Evolutionary conservation across 2,113 vertebrate genomes (phyloP), one percentile per base, ranked within the genome.

Genomic region (Sinosuthora webbiana): DNA sequence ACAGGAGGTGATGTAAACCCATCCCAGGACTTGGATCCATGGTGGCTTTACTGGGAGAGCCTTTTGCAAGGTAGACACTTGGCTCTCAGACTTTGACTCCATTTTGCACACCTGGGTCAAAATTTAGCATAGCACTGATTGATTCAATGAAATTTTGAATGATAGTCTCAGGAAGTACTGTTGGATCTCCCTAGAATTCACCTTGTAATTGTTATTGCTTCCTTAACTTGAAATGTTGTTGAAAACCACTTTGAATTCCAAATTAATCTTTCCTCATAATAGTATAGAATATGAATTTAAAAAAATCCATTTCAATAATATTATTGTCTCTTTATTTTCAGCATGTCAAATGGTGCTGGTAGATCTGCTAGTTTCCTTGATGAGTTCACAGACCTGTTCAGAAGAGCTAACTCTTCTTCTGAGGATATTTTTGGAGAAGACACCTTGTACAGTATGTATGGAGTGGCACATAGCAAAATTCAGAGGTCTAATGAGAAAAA

Each of bases 351-450:
- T 93, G 64, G 97, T 99, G 74, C 95, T 99, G 83, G 98, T 99
- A 96, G 99, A 99, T 93, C 98, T 99, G 67, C 97, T 99, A 85
- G 98, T 99, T 82, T 98, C 98, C 94, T 98, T 99, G 98, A 98
- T 99, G 98, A 99, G 98, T 94, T 98, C 98, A 93, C 98, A 95
- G 93, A 99, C 98, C 31, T 98, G 98, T 90, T 98, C 99, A 22
- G 99, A 99, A 96, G 99, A 99, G 68, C 97, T 99, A 75, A 97
- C 98, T 75, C 98, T 99, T 90, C 97, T 99, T 95, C 97, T 99
- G 79, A 98, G 98, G 87, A 97, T 99, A 96, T 99, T 99, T 98
- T 97, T 99, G 97, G 99, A 99, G 97, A 99, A 99, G 97, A 98
- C 98, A 41, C 99, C 99, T 75, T 99, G 99, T 81, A 99, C 98